A percentile compares a stretch with the other conserved stretches of the same genome.
Evolutionary conservation across 2,888 invertebrate species (phyloP).

Genomic region (Nymphalis c-album): DNA sequence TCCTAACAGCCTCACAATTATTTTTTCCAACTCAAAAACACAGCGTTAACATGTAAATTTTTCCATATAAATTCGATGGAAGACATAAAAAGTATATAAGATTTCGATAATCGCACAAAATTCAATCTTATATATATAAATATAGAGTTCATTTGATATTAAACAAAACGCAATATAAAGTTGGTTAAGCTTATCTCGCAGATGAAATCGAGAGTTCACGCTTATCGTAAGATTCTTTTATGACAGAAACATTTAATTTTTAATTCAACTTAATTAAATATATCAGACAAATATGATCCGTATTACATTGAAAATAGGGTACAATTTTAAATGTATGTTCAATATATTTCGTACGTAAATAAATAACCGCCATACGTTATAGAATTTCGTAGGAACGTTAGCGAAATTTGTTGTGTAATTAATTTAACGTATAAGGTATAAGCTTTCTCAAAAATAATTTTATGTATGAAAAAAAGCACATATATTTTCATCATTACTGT

Average conservation of each 20-base stretch:
- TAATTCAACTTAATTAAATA: constrained; percentile 27
- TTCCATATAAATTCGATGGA: constrained; percentile 26
- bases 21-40: constrained; percentile 19
- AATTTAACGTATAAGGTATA: constrained; percentile 3
- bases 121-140: constrained; percentile 4
- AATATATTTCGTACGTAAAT: background rate
- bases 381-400: constrained; percentile 8
- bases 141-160: background rate
- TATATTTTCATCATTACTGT: too few species aligned
- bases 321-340: background rate
- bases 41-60: constrained; percentile 29
- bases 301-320: background rate
- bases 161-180: background rate
- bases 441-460: constrained; percentile 6
- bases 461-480: background rate
- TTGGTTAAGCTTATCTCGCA: constrained; percentile 22
- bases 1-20: constrained; percentile 20
- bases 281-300: constrained; percentile 12
- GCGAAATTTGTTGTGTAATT: constrained; percentile 12
- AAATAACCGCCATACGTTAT: background rate
- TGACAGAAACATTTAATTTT: constrained; percentile 36
- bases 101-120: background rate
- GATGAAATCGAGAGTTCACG: constrained; percentile 35
- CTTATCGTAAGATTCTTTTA: constrained; percentile 36
- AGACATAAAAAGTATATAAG: background rate